Percentiles rank a stretch among this genome's conserved stretches.
These are phyloP conservation scores for Lophotis ruficrista DNA, from an alignment of 2,113 vertebrate genomes.

Conservation along the genomic window DNA sequence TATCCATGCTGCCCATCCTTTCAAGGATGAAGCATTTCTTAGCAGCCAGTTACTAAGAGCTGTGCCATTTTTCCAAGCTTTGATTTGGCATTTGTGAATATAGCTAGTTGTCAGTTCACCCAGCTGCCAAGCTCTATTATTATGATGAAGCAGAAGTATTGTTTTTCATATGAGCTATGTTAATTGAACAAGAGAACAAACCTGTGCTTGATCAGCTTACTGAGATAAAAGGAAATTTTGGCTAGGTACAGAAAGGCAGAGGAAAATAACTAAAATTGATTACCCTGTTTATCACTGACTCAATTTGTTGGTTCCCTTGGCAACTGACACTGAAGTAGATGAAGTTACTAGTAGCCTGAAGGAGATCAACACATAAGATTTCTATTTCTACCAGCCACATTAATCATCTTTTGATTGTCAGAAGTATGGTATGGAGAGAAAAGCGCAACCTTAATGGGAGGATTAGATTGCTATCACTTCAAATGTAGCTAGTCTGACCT, in stretches of 20 bases:
- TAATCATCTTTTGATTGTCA: not conserved
- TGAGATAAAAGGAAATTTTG: conserved; percentile 44
- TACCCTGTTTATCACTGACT: conserved; percentile 54
- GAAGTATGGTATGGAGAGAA: not conserved
- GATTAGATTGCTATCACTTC: not conserved
- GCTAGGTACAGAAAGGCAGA: conserved; percentile 30
- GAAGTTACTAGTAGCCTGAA: conserved; percentile 28
- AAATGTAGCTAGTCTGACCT: not conserved
- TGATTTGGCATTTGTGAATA: not conserved
- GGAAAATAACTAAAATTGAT: conserved; percentile 57
- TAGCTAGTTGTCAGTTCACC: not conserved
- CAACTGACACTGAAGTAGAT: conserved; percentile 35
- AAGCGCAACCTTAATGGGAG: not conserved
- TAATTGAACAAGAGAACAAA: not conserved
- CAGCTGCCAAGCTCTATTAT: not conserved
- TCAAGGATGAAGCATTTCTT: not conserved
- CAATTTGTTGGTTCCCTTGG: conserved; percentile 68
- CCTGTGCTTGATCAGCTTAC: not conserved
- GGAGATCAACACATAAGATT: not conserved
- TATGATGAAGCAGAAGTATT: not conserved
- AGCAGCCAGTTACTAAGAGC: not conserved
- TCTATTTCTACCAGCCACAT: not conserved
- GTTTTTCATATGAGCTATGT: not conserved
- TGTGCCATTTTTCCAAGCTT: not conserved
- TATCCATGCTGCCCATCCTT: not conserved